Conservation (phyloP, 2,888 invertebrate genomes). For the Amorpha juglandis region DNA sequence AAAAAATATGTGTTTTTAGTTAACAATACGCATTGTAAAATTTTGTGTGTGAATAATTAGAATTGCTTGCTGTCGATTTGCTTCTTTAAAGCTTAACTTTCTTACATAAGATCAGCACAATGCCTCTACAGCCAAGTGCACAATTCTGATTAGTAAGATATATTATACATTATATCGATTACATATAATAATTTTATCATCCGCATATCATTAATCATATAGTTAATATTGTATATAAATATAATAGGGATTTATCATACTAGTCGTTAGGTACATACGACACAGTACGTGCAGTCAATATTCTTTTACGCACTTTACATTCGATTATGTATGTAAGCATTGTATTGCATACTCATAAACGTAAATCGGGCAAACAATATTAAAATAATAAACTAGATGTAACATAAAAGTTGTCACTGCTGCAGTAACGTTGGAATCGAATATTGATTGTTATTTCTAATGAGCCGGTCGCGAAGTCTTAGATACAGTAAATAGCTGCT, state of each 20-base stretch:
- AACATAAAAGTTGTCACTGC: conserved; percentile 1
- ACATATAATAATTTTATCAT: conserved; percentile 44
- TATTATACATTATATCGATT: conserved; percentile 34
- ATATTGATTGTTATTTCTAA: not conserved
- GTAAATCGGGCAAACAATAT: conserved; percentile 6
- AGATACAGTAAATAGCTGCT: not conserved
- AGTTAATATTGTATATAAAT: conserved; percentile 60
- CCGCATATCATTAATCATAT: conserved; percentile 57
- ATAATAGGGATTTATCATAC: conserved; percentile 54
- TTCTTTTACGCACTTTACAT: conserved; percentile 22
- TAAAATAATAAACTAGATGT: conserved; percentile 6
- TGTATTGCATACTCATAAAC: not conserved
- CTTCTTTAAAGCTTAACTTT: conserved; percentile 2
- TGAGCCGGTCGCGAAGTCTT: not conserved
- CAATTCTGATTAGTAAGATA: conserved; percentile 20
- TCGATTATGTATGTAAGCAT: not conserved
- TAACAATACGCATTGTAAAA: not conserved
- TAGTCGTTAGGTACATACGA: conserved; percentile 49
- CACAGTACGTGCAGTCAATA: conserved; percentile 36
- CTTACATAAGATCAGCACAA: conserved; percentile 16
- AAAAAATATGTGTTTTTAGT: not conserved
- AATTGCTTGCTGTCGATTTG: conserved; percentile 4
- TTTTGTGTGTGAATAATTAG: not conserved
- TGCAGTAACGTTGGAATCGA: not conserved
- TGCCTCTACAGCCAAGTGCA: conserved; percentile 15